These are phyloP conservation scores for Campoletis sonorensis DNA, from an alignment of 1,140 invertebrate genomes.

Conservation along the genomic window DNA sequence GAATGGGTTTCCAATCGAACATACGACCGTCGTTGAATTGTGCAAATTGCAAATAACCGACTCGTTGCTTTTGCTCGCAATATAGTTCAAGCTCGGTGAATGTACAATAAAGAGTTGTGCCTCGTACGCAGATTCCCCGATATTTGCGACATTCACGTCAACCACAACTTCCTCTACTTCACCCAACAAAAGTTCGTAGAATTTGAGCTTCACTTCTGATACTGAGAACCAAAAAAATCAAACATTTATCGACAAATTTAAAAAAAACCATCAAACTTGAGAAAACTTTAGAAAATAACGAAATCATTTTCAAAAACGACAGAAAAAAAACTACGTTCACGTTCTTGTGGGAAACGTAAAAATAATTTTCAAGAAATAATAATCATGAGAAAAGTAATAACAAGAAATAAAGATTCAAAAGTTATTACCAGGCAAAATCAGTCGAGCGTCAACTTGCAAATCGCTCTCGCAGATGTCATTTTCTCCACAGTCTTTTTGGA, in stretches of 20 bases:
- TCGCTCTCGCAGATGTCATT: slow-evolving; percentile 94
- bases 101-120: slow-evolving; percentile 89
- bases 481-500: slow-evolving; percentile 94
- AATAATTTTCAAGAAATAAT: too few species aligned
- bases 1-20: slow-evolving; percentile 93
- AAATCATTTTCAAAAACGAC: too few species aligned
- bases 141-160: slow-evolving; percentile 85
- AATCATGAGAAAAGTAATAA: too few species aligned
- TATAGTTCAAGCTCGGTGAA: slow-evolving; percentile 87
- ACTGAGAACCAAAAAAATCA: slow-evolving; percentile 52
- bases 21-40: slow-evolving; percentile 86
- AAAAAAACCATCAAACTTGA: slow-evolving; percentile 23
- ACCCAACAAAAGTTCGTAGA: slow-evolving; percentile 81
- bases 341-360: too few species aligned
- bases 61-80: slow-evolving; percentile 79
- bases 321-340: too few species aligned
- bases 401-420: too few species aligned
- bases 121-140: slow-evolving; percentile 94
- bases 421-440: slow-evolving; percentile 79
- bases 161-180: slow-evolving; percentile 87
- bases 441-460: slow-evolving; percentile 82
- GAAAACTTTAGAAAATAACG: background rate
- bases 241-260: too few species aligned
- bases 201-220: slow-evolving; percentile 65
- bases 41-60: slow-evolving; percentile 82